These are phyloP conservation scores for Pachycephus smyrnensis DNA, from an alignment of 2,888 invertebrate species.

Conservation along the genomic window DNA sequence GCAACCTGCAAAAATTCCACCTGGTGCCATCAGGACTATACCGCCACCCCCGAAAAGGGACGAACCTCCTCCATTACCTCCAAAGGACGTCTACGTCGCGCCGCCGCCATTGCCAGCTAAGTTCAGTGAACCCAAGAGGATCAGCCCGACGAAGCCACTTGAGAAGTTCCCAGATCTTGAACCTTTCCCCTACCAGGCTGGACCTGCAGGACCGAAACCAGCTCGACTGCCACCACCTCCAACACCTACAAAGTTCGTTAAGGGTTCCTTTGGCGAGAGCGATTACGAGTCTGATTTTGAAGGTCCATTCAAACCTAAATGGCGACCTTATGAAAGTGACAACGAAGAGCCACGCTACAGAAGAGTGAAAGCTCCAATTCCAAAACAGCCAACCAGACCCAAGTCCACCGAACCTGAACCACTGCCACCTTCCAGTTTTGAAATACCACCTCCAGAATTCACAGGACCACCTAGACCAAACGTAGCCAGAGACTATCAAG, in stretches of 20 bases:
- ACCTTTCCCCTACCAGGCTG: conserved; percentile 69
- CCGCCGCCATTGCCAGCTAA: conserved; percentile 64
- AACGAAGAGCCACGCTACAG: conserved; percentile 73
- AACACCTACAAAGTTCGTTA: conserved; percentile 72
- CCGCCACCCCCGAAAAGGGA: conserved; percentile 64
- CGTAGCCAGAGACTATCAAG: conserved; percentile 44
- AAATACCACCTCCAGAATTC: conserved; percentile 66
- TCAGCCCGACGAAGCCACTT: conserved; percentile 54
- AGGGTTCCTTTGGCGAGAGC: conserved; percentile 72
- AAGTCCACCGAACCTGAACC: conserved; percentile 72
- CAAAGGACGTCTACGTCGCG: conserved; percentile 54
- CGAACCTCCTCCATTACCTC: conserved; percentile 62
- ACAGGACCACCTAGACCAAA: conserved; percentile 50
- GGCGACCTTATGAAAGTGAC: conserved; percentile 75
- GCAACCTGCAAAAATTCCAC: conserved; percentile 70
- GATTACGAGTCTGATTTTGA: conserved; percentile 79
- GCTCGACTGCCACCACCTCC: conserved; percentile 66
- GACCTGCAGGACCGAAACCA: conserved; percentile 64
- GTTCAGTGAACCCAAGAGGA: conserved; percentile 48
- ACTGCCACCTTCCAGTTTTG: conserved; percentile 71
- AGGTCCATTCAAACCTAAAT: conserved; percentile 67
- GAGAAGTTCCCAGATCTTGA: conserved; percentile 68
- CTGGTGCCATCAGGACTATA: conserved; percentile 71
- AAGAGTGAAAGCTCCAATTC: conserved; percentile 69
- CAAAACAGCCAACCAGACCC: conserved; percentile 64